Conservation (phyloP, 2,797 vertebrate species). For the Remorina albescens region DNA sequence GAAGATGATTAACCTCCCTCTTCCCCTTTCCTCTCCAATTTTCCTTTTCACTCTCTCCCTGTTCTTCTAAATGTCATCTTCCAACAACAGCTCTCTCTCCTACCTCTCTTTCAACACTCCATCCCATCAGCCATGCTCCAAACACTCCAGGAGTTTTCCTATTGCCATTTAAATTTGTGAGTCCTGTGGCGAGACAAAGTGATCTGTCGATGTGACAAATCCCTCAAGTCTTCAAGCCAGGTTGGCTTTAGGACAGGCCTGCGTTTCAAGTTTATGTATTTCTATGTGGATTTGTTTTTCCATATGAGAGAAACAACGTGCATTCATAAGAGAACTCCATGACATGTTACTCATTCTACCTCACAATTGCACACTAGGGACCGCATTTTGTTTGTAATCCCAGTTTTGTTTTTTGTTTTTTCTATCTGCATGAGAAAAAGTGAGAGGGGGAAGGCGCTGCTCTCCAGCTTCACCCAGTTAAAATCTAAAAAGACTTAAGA, state of each 20-base stretch:
- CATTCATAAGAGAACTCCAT: constrained; percentile 62
- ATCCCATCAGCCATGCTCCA: constrained; percentile 42
- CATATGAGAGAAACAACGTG: constrained; percentile 45
- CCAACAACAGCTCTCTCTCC: constrained; percentile 39
- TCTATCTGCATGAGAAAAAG: constrained; percentile 52
- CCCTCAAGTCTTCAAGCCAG: constrained; percentile 53
- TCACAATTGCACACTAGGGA: constrained; percentile 74
- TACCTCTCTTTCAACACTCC: constrained; percentile 52
- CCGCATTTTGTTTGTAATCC: constrained; percentile 78
- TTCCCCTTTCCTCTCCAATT: constrained; percentile 62
- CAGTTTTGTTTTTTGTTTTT: constrained; percentile 64
- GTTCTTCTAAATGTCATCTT: constrained; percentile 32
- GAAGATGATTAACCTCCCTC: constrained; percentile 60
- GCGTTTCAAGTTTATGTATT: constrained; percentile 32
- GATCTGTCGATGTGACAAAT: constrained; percentile 52
- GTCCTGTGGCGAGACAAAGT: constrained; percentile 58
- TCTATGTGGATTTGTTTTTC: constrained; percentile 31
- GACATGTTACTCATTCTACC: constrained; percentile 71
- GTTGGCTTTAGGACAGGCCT: too few relatives aligned
- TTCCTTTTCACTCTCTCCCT: constrained; percentile 35
- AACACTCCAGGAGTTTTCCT: constrained; percentile 60
- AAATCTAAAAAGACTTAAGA: constrained; percentile 51
- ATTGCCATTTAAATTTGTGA: constrained; percentile 47
- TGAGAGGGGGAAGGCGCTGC: constrained; percentile 20
- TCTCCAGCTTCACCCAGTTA: constrained; percentile 46